Base-by-base conservation (phyloP, 2,888 invertebrate genomes). In the Drosophila differens region DNA sequence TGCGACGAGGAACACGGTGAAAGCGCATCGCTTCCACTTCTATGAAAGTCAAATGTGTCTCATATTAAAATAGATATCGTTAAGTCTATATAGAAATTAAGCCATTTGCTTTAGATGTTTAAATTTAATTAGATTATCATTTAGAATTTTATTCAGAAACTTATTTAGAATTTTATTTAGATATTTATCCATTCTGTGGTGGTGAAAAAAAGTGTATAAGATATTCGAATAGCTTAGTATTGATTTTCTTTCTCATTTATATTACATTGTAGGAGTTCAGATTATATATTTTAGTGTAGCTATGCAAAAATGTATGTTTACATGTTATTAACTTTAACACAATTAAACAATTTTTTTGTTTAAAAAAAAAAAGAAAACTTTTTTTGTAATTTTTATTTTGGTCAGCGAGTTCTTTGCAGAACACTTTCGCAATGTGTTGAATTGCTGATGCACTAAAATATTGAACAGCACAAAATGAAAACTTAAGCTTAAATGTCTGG, bases 1-100 rank as follows among this genome's bases (percentile, higher is more conserved):
- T 88, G 67, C 83, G 85, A n/a, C 87, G 88, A 25, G 78, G 67
- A 33, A 51, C 33, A 1, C 81, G 78, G 32, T 74, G 55, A 44
- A 57, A 47, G 16, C 83, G 74, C 55, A 64, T 86, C 4, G 82
- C 72, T 63, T 91, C 91, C 44, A 81, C 28, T 49, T 92, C 86
- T 90, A 49, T 6, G 59, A 70, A 74, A 57, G 30, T 55, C 30
- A 49, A 51, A 5, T 22, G 22, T 22, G 22, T 22, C 2, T 47
- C 22, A 22, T 16, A 25, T 47, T 47, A 47, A 47, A 25, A 25
- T 47, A 25, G 0, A 47, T 47, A 22, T 22, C 22, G 22, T 16
- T 47, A 7, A 22, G 22, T 22, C 7, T 14, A 47, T 14, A 22
- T 0, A 47, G 1, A 25, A 14, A 47, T 4, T 9, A 16, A 25